Base-by-base conservation (phyloP, 2,113 vertebrate species). In the Sinocyclocheilus anshuiensis region DNA sequence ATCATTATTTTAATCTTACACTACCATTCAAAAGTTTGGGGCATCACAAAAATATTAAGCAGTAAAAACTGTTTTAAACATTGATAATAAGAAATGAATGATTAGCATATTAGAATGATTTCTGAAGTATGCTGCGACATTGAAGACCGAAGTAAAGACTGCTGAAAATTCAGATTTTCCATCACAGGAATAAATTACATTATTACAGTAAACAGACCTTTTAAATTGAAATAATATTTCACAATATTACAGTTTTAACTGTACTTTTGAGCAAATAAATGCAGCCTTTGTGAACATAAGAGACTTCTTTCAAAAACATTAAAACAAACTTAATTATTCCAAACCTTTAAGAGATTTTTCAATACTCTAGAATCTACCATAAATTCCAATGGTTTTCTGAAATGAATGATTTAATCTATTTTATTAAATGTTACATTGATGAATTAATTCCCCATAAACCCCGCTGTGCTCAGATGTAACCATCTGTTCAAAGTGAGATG, bases 401-500 rank as follows among this genome's bases (percentile, higher is more conserved):
- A 59, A 59, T n/a, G 20, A 8, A 22, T 55, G 55, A 59, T 22
- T 22, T 48, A 24, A 50, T 76, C 42, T 65, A 61, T 84, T 77
- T 74, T 77, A 42, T 45, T 26, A 39, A 18, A 13, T 59, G 61
- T 50, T 13, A 24, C 24, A 36, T 42, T 16, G n/a, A 53, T 24
- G 4, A 75, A 79, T 57, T 33, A 57, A 53, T 57, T 69, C 77
- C 36, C 18, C 4, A 76, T 42, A 83, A 91, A 89, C 84, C 10
- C 81, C 29, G 84, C 86, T 26, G 55, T 67, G 88, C 83, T 61
- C 83, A 90, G 48, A 87, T 82, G 0, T 8, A 88, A 88, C 91
- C 90, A 92, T 92, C 90, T 93, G 91, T 82, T 92, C 84, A 77
- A 77, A 91, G 84, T 88, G 90, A 92, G 55, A 91, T 84, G 84